A percentile compares a stretch with the other conserved stretches of the same genome.
These are phyloP conservation scores for Hyperopisus bebe DNA, from an alignment of 2,113 vertebrate genomes.

Conservation along the genomic window DNA sequence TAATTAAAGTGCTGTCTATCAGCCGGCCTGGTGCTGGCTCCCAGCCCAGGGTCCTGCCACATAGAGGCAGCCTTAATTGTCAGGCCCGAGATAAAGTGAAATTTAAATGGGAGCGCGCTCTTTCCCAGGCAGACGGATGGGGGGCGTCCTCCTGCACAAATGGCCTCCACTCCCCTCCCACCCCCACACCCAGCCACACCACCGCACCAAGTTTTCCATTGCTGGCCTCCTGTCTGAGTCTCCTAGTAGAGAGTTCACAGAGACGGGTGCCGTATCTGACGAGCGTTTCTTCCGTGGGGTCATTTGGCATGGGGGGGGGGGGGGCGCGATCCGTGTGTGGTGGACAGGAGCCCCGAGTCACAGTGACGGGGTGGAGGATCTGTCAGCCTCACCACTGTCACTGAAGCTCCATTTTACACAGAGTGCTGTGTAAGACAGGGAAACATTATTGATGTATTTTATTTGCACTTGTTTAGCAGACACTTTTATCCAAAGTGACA, in stretches of 20 bases:
- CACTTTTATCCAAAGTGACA: neutral
- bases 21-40: constrained; percentile 29
- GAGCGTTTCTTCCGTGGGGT: neutral
- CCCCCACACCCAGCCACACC: neutral
- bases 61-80: constrained; percentile 45
- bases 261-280: neutral
- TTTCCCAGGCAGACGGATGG: neutral
- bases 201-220: neutral
- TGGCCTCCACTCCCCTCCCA: neutral
- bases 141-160: neutral
- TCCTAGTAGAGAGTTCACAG: neutral
- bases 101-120: constrained; percentile 35
- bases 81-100: constrained; percentile 38
- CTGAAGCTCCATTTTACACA: neutral
- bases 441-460: neutral
- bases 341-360: neutral
- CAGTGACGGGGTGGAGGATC: neutral
- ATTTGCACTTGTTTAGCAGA: neutral
- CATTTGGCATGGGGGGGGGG: neutral
- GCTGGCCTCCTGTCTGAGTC: neutral
- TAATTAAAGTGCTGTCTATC: constrained; percentile 50
- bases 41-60: constrained; percentile 31
- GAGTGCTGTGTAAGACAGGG: neutral
- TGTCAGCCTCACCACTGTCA: neutral
- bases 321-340: neutral